Evolutionary conservation across 2,797 vertebrate genomes (phyloP).

Genomic region (Sebastes reedi): DNA sequence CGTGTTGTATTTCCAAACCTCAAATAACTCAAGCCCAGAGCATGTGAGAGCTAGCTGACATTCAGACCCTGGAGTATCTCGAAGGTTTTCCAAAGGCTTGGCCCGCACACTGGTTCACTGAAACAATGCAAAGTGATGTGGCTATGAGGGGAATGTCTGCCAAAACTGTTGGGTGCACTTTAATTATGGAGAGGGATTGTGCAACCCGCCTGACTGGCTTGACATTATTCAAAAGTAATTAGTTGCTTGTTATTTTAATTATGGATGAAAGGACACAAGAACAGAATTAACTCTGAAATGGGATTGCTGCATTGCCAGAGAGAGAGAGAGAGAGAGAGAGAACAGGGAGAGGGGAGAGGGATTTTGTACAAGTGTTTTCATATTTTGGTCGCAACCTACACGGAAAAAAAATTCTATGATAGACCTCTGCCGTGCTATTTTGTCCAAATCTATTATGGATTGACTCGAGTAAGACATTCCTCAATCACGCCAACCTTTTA

Average conservation of each 20-base stretch:
- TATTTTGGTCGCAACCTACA: conserved; percentile 11
- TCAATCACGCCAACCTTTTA: not conserved
- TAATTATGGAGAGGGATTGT: conserved; percentile 75
- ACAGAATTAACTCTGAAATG: conserved; percentile 58
- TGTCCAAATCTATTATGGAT: conserved; percentile 25
- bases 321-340: not conserved
- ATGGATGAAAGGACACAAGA: conserved; percentile 72
- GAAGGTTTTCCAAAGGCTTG: conserved; percentile 37
- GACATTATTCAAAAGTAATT: conserved; percentile 80
- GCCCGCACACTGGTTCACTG: conserved; percentile 24
- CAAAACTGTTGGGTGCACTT: conserved; percentile 69
- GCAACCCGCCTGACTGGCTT: conserved; percentile 69
- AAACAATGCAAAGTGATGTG: conserved; percentile 59
- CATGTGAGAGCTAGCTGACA: conserved; percentile 52
- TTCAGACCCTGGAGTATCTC: conserved; percentile 33
- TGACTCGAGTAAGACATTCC: not conserved
- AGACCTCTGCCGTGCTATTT: not conserved
- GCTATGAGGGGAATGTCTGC: conserved; percentile 60
- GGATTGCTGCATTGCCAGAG: conserved; percentile 34
- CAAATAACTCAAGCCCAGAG: conserved; percentile 40
- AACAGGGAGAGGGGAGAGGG: not conserved
- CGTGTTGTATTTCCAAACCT: conserved; percentile 31
- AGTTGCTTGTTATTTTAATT: conserved; percentile 77
- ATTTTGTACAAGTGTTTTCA: not conserved
- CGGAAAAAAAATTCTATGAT: not conserved